Evolutionary conservation across 2,113 vertebrate species (phyloP), one percentile per base, ranked within the genome.

Genomic region (Sceloporus tristichus): DNA sequence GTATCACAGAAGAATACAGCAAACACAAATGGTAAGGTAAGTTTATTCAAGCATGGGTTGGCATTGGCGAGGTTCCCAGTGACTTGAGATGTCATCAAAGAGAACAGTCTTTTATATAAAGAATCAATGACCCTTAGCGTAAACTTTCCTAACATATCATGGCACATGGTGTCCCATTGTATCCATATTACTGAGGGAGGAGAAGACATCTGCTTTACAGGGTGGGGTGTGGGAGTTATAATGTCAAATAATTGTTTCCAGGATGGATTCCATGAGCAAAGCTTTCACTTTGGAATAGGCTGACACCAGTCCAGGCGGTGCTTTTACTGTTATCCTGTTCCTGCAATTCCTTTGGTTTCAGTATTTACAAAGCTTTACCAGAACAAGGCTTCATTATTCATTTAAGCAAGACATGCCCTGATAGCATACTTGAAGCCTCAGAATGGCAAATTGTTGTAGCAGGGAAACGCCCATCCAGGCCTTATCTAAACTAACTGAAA

Each of bases 31-130:
- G n/a, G 21, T 87, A 82, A 66, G 53, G 25, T 82, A 84, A 23
- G 18, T 91, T 90, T 89, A 78, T 42, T 70, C 42, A n/a, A 87
- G 66, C 1, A 1, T 76, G 25, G 62, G 92, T 94, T 84, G 71
- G 85, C 62, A 91, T 94, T 84, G 71, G 84, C 76, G 85, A 5
- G 13, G 40, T 91, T 94, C 91, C 85, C 91, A 93, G 0, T 48
- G 91, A 70, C 38, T 65, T 38, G 62, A 87, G 65, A 74, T 23
- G 79, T 70, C 70, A 6, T 18, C 16, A 38, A 75, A 85, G 59
- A 88, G 75, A 85, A 88, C 79, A 88, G 62, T 90, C 90, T 91
- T 91, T 90, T 77, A 80, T 88, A 83, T 92, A 86, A 66, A 89
- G 25, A 10, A 88, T 54, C 54, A 70, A 85, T 25, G 14, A 88